These are phyloP conservation scores for Brachypodius melanocephalos DNA, from an alignment of 2,113 vertebrate species.

Conservation along the genomic window DNA sequence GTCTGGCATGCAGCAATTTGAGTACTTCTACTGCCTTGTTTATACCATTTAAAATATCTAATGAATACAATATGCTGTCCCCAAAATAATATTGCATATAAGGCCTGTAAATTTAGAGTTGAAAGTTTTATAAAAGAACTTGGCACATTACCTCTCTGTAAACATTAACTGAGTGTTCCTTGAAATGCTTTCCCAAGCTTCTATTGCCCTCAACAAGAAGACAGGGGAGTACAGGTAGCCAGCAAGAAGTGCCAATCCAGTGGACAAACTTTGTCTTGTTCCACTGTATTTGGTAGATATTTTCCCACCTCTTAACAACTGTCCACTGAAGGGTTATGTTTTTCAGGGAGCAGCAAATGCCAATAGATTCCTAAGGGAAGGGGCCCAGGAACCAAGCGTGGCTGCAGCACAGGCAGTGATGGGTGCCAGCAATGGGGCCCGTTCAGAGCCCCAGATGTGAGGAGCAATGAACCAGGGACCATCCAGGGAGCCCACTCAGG, in stretches of 20 bases:
- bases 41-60: slow-evolving; percentile 21
- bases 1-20: slow-evolving; percentile 14
- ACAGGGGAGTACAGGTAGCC: background rate
- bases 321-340: background rate
- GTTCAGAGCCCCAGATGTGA: accelerated
- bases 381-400: background rate
- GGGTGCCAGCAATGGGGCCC: accelerated
- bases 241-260: background rate
- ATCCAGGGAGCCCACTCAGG: background rate
- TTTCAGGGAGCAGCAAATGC: background rate
- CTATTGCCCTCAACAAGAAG: background rate
- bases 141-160: background rate
- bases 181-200: background rate
- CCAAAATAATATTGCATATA: background rate
- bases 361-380: background rate
- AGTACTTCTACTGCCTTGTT: slow-evolving; percentile 25
- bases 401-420: background rate
- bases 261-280: background rate
- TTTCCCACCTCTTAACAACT: background rate
- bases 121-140: background rate
- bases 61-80: slow-evolving; percentile 24
- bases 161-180: background rate
- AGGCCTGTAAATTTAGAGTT: background rate
- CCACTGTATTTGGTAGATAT: background rate
- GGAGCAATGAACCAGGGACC: background rate